These are phyloP conservation scores for Macrobrachium nipponense DNA, from an alignment of 1,140 invertebrate species.

Conservation along the genomic window DNA sequence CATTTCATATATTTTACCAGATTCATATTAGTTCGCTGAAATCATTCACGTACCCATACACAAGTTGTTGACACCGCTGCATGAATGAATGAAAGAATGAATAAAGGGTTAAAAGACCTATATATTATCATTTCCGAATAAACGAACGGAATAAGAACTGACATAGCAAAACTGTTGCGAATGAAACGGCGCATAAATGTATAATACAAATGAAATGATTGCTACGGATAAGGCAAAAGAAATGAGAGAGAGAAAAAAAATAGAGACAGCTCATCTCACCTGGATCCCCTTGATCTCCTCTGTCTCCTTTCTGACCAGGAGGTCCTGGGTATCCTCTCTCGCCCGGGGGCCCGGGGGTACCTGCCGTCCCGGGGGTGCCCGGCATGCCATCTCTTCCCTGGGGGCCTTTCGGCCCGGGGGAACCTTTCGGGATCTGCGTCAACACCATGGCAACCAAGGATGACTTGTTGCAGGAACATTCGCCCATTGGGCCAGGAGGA, in stretches of 20 bases:
- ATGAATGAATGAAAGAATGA: too few species aligned
- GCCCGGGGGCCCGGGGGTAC: slow-evolving; percentile 28
- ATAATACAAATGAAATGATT: background rate
- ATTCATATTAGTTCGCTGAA: too few species aligned
- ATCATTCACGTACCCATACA: too few species aligned
- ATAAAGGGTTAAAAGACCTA: too few species aligned
- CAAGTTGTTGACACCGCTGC: too few species aligned
- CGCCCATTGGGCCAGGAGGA: slow-evolving; percentile 25
- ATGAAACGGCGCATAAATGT: background rate
- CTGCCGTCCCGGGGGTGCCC: slow-evolving; percentile 17
- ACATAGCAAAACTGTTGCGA: too few species aligned
- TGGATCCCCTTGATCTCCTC: slow-evolving; percentile 26
- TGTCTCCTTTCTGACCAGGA: slow-evolving; percentile 24
- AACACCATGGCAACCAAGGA: slow-evolving; percentile 23
- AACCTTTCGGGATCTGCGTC: slow-evolving; percentile 22
- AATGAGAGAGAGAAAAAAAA: too few species aligned
- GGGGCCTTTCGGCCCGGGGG: slow-evolving; percentile 23
- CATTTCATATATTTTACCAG: too few species aligned
- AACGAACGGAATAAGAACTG: too few species aligned
- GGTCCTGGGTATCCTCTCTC: slow-evolving; percentile 27
- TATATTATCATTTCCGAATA: too few species aligned
- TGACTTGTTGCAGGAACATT: slow-evolving; percentile 39
- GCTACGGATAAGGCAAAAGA: too few species aligned
- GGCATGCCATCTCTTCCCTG: slow-evolving; percentile 38
- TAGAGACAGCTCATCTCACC: slow-evolving; percentile 1